Base-by-base conservation (phyloP, 2,797 vertebrate genomes). In the Hephaestus fuliginosus region DNA sequence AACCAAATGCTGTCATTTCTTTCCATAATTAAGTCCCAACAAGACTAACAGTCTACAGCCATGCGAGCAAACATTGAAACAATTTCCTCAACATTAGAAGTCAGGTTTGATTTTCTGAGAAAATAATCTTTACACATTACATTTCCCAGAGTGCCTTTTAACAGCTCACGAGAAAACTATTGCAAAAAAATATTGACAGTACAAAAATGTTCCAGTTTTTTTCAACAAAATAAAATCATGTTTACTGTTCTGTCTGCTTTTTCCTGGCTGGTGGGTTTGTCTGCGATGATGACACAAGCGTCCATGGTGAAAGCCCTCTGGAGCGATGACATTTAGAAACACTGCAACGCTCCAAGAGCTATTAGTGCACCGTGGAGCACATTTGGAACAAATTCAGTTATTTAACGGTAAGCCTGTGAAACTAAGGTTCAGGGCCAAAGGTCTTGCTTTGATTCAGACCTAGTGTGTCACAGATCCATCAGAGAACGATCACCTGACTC, bases 191-290 rank as follows among this genome's bases (percentile, higher is more conserved):
- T 36, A 18, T 41, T 17, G 5, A 17, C 55, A 53, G 15, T 14
- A 20, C 46, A 70, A 66, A 70, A 70, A 2, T 44, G 20, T 61
- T 3, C 25, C 17, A 53, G 25, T 9, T 20, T 48, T 65, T 48
- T 66, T 20, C 36, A 48, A 14, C 20, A 33, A 49, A 52, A 62
- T 78, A 63, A 84, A 75, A 22, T 65, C 65, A 52, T 84, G 79
- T 84, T 66, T 73, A 57, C 57, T 64, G 57, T 84, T 84, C 36
- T 76, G 36, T 0, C 43, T 66, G 66, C 76, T 76, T 8, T n/a
- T n/a, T 77, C 63, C 71, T 72, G 52, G 79, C 79, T 85, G 75
- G 77, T 70, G 8, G 55, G 10, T 44, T 33, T 44, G 25, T 78
- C 58, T 39, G 41, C 55, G 61, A 61, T 28, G 73, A 86, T 76